phyloP scores from a whole-genome alignment of 2,113 vertebrate genomes.

The Centropus bengalensis region DNA sequence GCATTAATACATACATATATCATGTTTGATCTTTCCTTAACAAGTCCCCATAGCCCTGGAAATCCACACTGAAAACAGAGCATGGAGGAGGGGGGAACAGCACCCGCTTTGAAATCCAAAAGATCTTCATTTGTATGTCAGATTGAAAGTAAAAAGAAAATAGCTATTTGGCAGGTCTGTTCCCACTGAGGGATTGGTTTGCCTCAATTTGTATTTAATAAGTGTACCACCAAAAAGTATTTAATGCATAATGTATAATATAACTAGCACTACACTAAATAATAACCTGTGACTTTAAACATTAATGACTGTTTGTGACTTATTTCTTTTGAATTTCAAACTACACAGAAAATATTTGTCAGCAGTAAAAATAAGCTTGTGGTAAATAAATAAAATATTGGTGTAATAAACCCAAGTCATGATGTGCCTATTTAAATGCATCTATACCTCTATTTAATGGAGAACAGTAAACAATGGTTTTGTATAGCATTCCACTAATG shows the following conservation, averaged over 20 bases:
- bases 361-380: constrained; percentile 49
- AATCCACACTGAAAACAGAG: constrained; percentile 46
- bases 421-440: constrained; percentile 52
- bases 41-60: constrained; percentile 68
- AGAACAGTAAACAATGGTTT: neutral
- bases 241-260: constrained; percentile 66
- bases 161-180: constrained; percentile 51
- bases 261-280: constrained; percentile 56
- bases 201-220: constrained; percentile 67
- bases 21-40: constrained; percentile 74
- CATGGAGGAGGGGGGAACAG: neutral
- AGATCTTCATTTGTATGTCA: constrained; percentile 58
- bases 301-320: constrained; percentile 60
- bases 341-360: constrained; percentile 59
- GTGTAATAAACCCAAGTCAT: constrained; percentile 16
- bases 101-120: constrained; percentile 62
- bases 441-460: neutral
- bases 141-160: constrained; percentile 57
- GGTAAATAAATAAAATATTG: constrained; percentile 60
- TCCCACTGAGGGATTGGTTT: constrained; percentile 46
- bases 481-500: constrained; percentile 22
- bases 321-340: constrained; percentile 56
- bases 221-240: constrained; percentile 34
- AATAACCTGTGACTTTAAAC: constrained; percentile 67
- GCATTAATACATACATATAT: constrained; percentile 69